Base-by-base conservation (phyloP, 2,888 invertebrate genomes). In the Galerucella pusilla region DNA sequence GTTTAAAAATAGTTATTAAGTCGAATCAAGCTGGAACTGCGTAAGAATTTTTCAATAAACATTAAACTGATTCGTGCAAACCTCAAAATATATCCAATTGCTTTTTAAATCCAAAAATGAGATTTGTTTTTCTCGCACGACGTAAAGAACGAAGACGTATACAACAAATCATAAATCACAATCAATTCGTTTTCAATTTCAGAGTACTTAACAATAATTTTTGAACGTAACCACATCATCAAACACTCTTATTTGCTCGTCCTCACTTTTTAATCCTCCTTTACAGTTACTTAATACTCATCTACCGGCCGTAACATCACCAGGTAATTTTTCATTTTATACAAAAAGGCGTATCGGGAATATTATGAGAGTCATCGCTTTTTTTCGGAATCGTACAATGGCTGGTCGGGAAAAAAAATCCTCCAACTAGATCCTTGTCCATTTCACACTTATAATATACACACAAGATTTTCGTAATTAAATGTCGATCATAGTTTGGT, bases 361-460 rank as follows among this genome's bases (percentile, higher is more conserved):
- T 66, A 49, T 66, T 72, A n/a, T 66, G 60, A 72, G 45, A 72
- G 72, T 72, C 72, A 72, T 67, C n/a, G 49, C n/a, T 66, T 71
- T 74, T 35, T 74, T 69, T 69, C 49, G 16, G 42, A n/a, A 54
- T 61, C 63, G 72, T 67, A 77, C 77, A 77, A 77, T 74, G 72
- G 68, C 20, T 16, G 67, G 35, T 16, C 14, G 59, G 59, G 42
- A 71, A 77, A 77, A 42, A 42, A 74, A 68, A 69, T 35, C 52
- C 59, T 74, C 79, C 78, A 79, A 79, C 78, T 66, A 78, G 78
- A 75, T 73, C 71, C 57, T 68, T 74, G 67, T 74, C 78, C 67
- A 79, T 79, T 79, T 79, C 78, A 79, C 79, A 79, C 79, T 73
- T 65, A 79, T 77, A 78, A 79, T 77, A 67, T 69, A 77, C 74